A percentile compares a stretch with the other conserved stretches of the same genome.
Conservation (phyloP, 2,888 invertebrate genomes). For the Nomada hirtipes region DNA sequence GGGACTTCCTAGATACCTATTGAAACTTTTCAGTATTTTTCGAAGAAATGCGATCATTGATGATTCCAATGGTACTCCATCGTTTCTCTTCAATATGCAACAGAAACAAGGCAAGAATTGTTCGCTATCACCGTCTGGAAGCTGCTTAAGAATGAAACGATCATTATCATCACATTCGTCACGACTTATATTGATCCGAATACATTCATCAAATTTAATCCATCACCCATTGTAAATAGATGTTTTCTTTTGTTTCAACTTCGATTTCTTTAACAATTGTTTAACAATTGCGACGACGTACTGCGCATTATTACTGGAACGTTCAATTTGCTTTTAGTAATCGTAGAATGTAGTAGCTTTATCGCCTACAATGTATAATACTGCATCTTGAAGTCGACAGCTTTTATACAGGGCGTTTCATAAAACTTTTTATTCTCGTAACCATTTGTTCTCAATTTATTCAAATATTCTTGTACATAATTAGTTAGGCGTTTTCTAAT, state of each 20-base stretch:
- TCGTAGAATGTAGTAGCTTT: not conserved
- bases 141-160: conserved; percentile 12
- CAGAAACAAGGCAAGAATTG: not conserved
- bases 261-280: not conserved
- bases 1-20: not conserved
- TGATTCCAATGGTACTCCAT: conserved; percentile 8
- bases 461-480: not conserved
- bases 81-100: not conserved
- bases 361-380: no score
- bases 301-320: not conserved
- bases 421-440: not conserved
- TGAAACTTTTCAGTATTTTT: not conserved
- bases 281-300: not conserved
- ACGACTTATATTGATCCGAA: not conserved
- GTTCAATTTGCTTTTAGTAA: not conserved
- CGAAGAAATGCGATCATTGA: not conserved
- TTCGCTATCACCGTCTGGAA: conserved; percentile 39
- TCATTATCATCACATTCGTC: conserved; percentile 35
- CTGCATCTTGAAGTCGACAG: not conserved
- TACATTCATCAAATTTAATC: not conserved
- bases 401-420: conserved; percentile 25
- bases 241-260: conserved; percentile 5
- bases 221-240: conserved; percentile 8
- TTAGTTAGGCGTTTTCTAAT: not conserved
- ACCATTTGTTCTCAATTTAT: not conserved